phyloP scores from a whole-genome alignment of 1,140 invertebrate genomes.

The Lithobius niger region DNA sequence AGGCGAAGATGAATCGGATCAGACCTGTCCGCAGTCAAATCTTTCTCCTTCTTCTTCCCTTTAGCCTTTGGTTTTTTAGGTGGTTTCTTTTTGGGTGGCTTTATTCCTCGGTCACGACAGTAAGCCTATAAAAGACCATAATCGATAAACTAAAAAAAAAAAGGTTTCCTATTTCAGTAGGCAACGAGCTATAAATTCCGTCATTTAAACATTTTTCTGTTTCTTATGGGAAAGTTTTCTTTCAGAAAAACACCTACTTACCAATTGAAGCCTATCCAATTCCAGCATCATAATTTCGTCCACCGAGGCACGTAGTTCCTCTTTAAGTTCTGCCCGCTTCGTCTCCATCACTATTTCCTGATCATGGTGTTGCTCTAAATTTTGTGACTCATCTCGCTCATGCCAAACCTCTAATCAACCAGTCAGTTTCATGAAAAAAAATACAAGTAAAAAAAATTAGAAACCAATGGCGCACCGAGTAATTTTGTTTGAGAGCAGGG shows the following conservation, averaged over 20 bases:
- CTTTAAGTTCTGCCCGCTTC: slow-evolving; percentile 66
- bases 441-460: too few relatives aligned
- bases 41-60: slow-evolving; percentile 90
- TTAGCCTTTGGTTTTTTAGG: slow-evolving; percentile 64
- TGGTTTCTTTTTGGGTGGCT: slow-evolving; percentile 35
- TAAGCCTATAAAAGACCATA: slow-evolving; percentile 40
- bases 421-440: not conserved
- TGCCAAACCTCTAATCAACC: slow-evolving; percentile 70
- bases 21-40: slow-evolving; percentile 76
- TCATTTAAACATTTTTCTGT: slow-evolving; percentile 18
- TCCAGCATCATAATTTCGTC: slow-evolving; percentile 76
- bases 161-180: not conserved
- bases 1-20: too few relatives aligned
- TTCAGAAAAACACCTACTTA: too few relatives aligned
- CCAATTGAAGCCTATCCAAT: slow-evolving; percentile 60
- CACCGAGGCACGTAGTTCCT: slow-evolving; percentile 63
- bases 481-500: too few relatives aligned
- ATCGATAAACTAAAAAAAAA: too few relatives aligned
- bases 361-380: slow-evolving; percentile 55
- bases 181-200: not conserved
- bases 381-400: slow-evolving; percentile 55
- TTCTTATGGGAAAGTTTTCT: too few relatives aligned
- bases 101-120: slow-evolving; percentile 54
- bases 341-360: slow-evolving; percentile 59
- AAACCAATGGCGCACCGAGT: too few relatives aligned